Base-by-base conservation (phyloP, 64 coral and sea anemone genomes). In the Pachyseris speciosa region DNA sequence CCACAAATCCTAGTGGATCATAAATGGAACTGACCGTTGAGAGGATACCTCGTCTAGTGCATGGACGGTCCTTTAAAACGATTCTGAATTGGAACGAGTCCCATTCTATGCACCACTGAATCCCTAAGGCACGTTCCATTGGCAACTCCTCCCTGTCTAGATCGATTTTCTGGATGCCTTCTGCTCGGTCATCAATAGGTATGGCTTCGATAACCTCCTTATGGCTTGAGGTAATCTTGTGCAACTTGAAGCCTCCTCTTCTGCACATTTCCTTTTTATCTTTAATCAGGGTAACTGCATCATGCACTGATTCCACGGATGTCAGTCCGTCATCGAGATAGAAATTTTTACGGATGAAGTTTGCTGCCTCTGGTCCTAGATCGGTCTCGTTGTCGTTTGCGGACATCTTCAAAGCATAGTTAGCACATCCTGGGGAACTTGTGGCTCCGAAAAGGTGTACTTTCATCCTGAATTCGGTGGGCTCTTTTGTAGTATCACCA, bases 271-370 rank as follows among this genome's bases (percentile, higher is more conserved):
- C 41, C 15, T 71, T 80, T 7, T 47, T 51, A 3, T 59, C 65
- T 80, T 83, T 83, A 37, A 83, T 67, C 16, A 91, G 47, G 0
- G 15, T 13, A 1, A 91, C 64, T 3, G 77, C 49, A 16, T 91
- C 65, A 26, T 57, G 44, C 0, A 83, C 67, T 32, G 76, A 31
- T 7, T 43, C 11, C 0, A 84, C 79, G 10, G 88, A 91, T 20
- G 70, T 91, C 9, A 91, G 47, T 31, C 75, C 64, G 60, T 91
- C 88, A 17, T 92, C 90, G 0, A 92, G 79, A 74, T 92, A 92
- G 53, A 85, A 92, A 7, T 85, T 22, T 28, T 38, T 72, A 0
- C 39, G 37, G 2, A 92, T 20, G 68, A 84, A 75, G 13, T 92
- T 36, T 16, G 80, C 60, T 24, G 76, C 16, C 59, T 50, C 51